Evolutionary conservation across 1,140 invertebrate genomes (phyloP).

Genomic region (Parapsyche elsis): DNA sequence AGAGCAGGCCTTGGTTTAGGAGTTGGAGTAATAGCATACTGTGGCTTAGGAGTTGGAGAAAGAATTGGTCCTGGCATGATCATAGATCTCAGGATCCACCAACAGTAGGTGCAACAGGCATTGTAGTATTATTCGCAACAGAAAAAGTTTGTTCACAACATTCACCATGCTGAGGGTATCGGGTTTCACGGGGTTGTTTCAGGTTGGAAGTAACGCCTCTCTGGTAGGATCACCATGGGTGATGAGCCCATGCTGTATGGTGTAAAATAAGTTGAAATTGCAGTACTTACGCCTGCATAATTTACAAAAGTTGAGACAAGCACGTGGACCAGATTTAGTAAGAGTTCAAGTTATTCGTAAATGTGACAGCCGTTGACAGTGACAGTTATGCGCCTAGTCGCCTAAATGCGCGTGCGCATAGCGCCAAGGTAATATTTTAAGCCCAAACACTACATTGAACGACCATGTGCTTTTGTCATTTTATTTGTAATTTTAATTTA

Average conservation of each 20-base stretch:
- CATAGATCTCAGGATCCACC: no score
- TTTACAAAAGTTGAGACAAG: conserved; percentile 96
- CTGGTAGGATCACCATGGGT: conserved; percentile 98
- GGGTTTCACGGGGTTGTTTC: conserved; percentile 83
- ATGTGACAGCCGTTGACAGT: neutral
- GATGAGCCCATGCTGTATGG: conserved; percentile 92
- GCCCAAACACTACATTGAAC: neutral
- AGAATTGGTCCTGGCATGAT: no score
- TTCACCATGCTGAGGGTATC: conserved; percentile 96
- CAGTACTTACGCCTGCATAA: conserved; percentile 99
- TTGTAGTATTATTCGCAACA: no score
- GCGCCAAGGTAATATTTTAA: neutral
- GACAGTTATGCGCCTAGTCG: neutral
- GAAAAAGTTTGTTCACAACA: no score
- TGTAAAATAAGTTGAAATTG: conserved; percentile 95
- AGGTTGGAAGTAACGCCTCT: conserved; percentile 90
- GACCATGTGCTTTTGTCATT: neutral
- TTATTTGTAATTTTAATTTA: neutral
- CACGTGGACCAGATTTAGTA: conserved; percentile 70
- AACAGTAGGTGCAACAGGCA: no score
- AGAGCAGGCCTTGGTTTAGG: no score
- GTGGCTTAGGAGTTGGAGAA: no score
- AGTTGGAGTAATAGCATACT: no score
- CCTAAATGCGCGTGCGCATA: no score
- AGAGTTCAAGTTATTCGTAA: no score